A percentile compares a stretch with the other conserved stretches of the same genome.
These are phyloP conservation scores for Osedax frankpressi DNA, from an alignment of 2,888 invertebrate species.

Conservation along the genomic window DNA sequence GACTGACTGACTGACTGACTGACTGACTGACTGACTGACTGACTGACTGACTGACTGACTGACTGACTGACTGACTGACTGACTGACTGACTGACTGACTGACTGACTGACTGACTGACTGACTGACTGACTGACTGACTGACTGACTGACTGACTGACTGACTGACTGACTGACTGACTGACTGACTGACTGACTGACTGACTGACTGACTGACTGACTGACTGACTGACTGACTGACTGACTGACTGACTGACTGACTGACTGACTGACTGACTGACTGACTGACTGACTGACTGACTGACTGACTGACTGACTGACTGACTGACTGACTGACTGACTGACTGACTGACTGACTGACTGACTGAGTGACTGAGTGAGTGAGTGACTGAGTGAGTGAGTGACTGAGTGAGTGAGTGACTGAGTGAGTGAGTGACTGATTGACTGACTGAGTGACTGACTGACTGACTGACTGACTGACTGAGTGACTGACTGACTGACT, in stretches of 20 bases:
- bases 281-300: constrained; percentile 4
- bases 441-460: too few species aligned
- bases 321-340: background rate
- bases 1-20: constrained; percentile 19
- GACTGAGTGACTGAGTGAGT: background rate
- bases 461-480: background rate
- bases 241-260: constrained; percentile 14
- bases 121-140: constrained; percentile 14
- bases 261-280: constrained; percentile 15
- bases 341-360: background rate
- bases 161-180: constrained; percentile 17
- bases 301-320: background rate
- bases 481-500: background rate
- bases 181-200: constrained; percentile 18
- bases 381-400: background rate
- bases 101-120: constrained; percentile 18
- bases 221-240: constrained; percentile 16
- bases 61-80: constrained; percentile 17
- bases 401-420: background rate
- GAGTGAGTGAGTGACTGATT: background rate
- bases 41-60: constrained; percentile 17
- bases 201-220: constrained; percentile 20
- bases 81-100: constrained; percentile 16
- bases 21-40: constrained; percentile 16
- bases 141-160: constrained; percentile 18